A percentile compares a stretch with the other conserved stretches of the same genome.
Conservation (phyloP, 1,140 invertebrate genomes). For the Drosophila tani region DNA sequence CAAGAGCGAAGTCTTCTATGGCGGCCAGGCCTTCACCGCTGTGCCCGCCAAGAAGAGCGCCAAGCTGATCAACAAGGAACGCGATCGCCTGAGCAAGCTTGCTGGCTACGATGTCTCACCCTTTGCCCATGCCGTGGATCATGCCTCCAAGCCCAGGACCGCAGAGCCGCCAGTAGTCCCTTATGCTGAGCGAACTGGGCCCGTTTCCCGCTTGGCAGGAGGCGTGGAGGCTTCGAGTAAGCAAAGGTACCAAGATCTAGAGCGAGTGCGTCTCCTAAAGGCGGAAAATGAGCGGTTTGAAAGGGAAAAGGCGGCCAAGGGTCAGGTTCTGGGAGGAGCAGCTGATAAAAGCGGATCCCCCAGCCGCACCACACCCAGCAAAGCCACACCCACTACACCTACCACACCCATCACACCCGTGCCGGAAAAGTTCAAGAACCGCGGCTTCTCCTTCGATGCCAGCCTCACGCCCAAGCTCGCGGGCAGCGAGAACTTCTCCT, state of each 20-base stretch:
- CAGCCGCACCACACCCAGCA: background rate
- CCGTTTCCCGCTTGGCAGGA: conserved; percentile 80
- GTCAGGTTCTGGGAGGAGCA: conserved; percentile 23
- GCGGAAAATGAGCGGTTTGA: conserved; percentile 66
- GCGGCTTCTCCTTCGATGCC: conserved; percentile 64
- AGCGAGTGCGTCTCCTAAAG: conserved; percentile 87
- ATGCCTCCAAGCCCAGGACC: conserved; percentile 57
- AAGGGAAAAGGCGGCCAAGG: conserved; percentile 15
- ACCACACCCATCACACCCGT: conserved; percentile 47
- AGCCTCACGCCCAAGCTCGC: conserved; percentile 67
- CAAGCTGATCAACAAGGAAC: conserved; percentile 86
- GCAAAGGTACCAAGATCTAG: conserved; percentile 87
- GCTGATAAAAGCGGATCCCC: background rate
- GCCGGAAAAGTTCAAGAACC: conserved; percentile 78
- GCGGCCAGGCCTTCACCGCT: conserved; percentile 87
- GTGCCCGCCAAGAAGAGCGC: conserved; percentile 87
- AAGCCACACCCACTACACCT: conserved; percentile 2
- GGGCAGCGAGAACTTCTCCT: conserved; percentile 83
- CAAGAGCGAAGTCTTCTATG: conserved; percentile 90
- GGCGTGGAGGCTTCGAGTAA: conserved; percentile 87
- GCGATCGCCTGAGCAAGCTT: conserved; percentile 83
- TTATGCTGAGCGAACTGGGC: conserved; percentile 69
- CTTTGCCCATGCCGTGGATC: conserved; percentile 61
- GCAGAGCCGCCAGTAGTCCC: conserved; percentile 36
- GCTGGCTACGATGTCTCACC: conserved; percentile 77